These are phyloP conservation scores for Folsomia candida DNA, from an alignment of 2,888 invertebrate genomes.

Conservation along the genomic window DNA sequence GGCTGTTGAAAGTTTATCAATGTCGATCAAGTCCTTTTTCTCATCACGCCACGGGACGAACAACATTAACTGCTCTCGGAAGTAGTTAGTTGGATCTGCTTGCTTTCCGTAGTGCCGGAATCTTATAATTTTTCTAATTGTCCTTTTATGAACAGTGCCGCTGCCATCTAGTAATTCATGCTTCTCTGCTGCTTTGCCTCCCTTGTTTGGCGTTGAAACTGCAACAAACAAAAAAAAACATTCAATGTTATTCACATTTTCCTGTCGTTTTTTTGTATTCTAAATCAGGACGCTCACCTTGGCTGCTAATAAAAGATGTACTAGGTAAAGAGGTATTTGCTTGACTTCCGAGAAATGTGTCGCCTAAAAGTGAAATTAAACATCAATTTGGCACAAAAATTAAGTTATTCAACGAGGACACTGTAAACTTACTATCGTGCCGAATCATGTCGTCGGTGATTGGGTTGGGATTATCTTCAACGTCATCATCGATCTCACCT, in stretches of 20 bases:
- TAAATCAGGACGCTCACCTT: too few species aligned
- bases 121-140: conserved; percentile 26
- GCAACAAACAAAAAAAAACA: too few species aligned
- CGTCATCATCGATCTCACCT: not conserved
- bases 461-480: not conserved
- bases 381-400: too few species aligned
- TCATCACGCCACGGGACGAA: conserved; percentile 49
- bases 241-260: too few species aligned
- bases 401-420: too few species aligned
- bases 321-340: too few species aligned
- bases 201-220: not conserved
- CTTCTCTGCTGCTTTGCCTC: not conserved
- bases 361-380: too few species aligned
- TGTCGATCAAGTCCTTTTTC: conserved; percentile 27
- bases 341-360: too few species aligned
- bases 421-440: too few species aligned
- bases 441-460: not conserved
- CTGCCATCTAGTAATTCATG: not conserved
- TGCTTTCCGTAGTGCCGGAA: conserved; percentile 28
- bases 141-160: not conserved
- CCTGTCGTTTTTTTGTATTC: too few species aligned
- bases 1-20: conserved; percentile 22
- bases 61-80: conserved; percentile 46
- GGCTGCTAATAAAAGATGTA: too few species aligned
- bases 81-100: conserved; percentile 39